Base-by-base conservation (phyloP, 2,797 vertebrate species). In the Lutjanus campechanus region DNA sequence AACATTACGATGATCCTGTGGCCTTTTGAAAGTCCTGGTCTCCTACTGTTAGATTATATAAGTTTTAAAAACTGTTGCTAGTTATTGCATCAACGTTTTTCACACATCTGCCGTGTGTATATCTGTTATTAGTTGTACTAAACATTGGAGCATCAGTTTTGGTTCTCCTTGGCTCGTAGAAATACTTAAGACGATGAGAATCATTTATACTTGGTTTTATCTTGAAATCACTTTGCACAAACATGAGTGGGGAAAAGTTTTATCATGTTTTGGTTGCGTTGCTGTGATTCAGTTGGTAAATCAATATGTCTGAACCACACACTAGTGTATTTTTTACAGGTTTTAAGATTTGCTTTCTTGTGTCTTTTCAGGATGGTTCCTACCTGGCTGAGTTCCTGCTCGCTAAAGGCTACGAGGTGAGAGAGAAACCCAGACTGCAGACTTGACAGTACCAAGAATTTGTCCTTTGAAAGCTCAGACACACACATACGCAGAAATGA, bases 381-480 rank as follows among this genome's bases (percentile, higher is more conserved):
- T 99, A 99, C 94, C 96, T 99, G 96, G 98, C 98, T 0, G 98
- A 99, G 94, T 98, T 99, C 95, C 97, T 99, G 84, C 89, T 99
- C 85, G 94, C 96, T 88, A 99, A 98, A 94, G 97, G 98, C 89
- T 99, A 99, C 0, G 95, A 98, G 97, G 98, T 99, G 93, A 97
- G 97, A 93, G 82, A 92, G 64, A 90, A 76, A 94, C 93, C 92
- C 93, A 94, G 75, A 61, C 41, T 60, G 12, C 61, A 5, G 7
- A 11, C 56, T 49, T 15, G 12, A 51, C 54, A n/a, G 54, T 11
- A 63, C 49, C 36, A 22, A 10, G 50, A 36, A 11, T 36, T 59
- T 58, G 20, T 59, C 16, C 41, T 50, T n/a, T 58, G 17, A 55
- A 25, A 44, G 17, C 40, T 13, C 12, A 13, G 7, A 51, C 65